These are phyloP conservation scores for Caenorhabditis becei DNA, from an alignment of 2,888 invertebrate genomes.

Conservation along the genomic window DNA sequence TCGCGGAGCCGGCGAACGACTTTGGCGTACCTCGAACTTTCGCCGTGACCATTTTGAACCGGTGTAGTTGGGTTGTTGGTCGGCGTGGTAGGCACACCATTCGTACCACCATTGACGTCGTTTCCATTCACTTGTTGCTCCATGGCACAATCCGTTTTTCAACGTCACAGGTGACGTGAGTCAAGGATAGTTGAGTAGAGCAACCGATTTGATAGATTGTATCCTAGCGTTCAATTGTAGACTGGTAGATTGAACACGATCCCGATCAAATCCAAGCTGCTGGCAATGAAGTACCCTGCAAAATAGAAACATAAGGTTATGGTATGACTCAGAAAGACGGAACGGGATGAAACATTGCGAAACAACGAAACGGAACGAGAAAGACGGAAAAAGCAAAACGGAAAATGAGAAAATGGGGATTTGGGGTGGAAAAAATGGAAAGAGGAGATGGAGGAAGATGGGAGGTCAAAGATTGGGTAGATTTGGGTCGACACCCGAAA, in stretches of 20 bases:
- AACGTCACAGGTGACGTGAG: background rate
- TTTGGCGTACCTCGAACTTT: background rate
- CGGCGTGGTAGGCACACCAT: background rate
- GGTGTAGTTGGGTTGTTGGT: background rate
- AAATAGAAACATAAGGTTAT: constrained; percentile 1
- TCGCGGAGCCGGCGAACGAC: background rate
- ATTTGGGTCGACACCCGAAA: constrained; percentile 26
- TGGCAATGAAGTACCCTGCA: constrained; percentile 23
- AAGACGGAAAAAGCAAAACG: background rate
- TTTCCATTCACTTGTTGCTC: background rate
- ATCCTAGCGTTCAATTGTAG: background rate
- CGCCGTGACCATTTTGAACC: background rate
- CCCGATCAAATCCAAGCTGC: constrained; percentile 20
- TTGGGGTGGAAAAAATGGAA: background rate
- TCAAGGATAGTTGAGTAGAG: background rate
- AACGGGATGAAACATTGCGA: background rate
- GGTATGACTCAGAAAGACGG: background rate
- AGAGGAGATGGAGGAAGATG: background rate
- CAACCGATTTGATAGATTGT: background rate
- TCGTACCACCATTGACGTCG: background rate
- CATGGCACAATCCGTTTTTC: background rate
- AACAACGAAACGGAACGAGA: background rate
- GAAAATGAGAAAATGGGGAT: background rate
- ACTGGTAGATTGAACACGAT: background rate
- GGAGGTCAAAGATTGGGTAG: constrained; percentile 21